phyloP scores from a whole-genome alignment of 1,140 invertebrate species.

The Bathynomus jamesi region DNA sequence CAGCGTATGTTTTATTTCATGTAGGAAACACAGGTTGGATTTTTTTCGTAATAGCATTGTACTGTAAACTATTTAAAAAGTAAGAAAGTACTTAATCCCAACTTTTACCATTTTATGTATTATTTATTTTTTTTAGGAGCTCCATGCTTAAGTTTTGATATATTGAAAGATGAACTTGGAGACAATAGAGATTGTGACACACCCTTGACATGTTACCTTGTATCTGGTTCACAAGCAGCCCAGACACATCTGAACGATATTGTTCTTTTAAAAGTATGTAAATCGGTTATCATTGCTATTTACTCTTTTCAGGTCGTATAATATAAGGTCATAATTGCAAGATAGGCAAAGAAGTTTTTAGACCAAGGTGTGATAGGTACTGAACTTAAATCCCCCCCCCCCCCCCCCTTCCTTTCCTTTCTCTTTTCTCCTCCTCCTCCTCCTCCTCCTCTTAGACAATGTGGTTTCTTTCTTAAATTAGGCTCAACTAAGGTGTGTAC shows the following conservation, averaged over 20 bases:
- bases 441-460: too few species aligned
- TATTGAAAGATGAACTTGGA: slow-evolving; percentile 69
- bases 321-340: background rate
- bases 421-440: too few species aligned
- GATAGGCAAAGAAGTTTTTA: background rate
- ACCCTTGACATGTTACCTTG: slow-evolving; percentile 73
- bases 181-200: slow-evolving; percentile 60
- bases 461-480: too few species aligned
- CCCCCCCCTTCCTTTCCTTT: background rate
- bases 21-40: too few species aligned
- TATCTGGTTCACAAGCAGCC: slow-evolving; percentile 83
- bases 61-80: too few species aligned
- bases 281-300: background rate
- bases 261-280: slow-evolving; percentile 56
- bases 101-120: too few species aligned
- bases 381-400: background rate
- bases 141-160: slow-evolving; percentile 88
- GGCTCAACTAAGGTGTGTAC: too few species aligned
- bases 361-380: background rate
- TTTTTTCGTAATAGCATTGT: too few species aligned
- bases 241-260: slow-evolving; percentile 67
- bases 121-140: slow-evolving; percentile 49
- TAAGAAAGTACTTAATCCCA: too few species aligned
- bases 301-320: background rate
- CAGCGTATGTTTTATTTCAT: too few species aligned